Percentiles rank a stretch among this genome's conserved stretches.
phyloP scores from a whole-genome alignment of 2,888 invertebrate species.

The Rotaria socialis region DNA sequence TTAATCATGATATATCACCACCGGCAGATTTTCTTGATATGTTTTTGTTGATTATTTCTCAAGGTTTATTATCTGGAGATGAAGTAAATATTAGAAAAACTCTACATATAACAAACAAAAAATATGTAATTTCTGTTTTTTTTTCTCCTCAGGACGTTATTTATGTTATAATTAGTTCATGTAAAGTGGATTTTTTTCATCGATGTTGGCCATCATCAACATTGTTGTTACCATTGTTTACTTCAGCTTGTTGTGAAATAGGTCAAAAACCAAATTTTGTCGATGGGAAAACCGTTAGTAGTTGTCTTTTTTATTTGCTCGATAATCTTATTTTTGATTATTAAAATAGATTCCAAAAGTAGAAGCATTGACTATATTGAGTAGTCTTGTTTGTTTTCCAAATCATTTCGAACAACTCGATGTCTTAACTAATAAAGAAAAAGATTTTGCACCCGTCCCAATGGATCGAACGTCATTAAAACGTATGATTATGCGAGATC shows the following conservation, averaged over 20 bases:
- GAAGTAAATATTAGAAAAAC: neutral
- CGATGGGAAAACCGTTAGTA: neutral
- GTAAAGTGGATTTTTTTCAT: constrained; percentile 35
- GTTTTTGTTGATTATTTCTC: constrained; percentile 39
- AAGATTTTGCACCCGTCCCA: neutral
- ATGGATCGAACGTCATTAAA: constrained; percentile 30
- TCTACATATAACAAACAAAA: neutral
- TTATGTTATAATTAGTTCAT: constrained; percentile 14
- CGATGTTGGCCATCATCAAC: constrained; percentile 38
- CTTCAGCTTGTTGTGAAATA: constrained; percentile 32
- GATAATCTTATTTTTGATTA: constrained; percentile 40
- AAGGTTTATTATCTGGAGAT: constrained; percentile 43
- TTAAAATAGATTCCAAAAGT: constrained; percentile 71
- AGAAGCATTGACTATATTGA: constrained; percentile 82
- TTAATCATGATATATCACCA: constrained; percentile 24
- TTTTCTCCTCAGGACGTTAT: neutral
- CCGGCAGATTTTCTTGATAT: constrained; percentile 43
- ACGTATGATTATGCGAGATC: constrained; percentile 36
- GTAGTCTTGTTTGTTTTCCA: constrained; percentile 77
- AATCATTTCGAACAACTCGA: constrained; percentile 62
- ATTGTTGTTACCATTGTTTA: constrained; percentile 35
- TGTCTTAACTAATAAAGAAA: neutral
- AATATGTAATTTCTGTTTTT: neutral
- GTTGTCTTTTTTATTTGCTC: constrained; percentile 41
- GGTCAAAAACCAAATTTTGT: constrained; percentile 9